These are phyloP conservation scores for Drosophila repletoides DNA, from an alignment of 1,140 invertebrate species.

Conservation along the genomic window DNA sequence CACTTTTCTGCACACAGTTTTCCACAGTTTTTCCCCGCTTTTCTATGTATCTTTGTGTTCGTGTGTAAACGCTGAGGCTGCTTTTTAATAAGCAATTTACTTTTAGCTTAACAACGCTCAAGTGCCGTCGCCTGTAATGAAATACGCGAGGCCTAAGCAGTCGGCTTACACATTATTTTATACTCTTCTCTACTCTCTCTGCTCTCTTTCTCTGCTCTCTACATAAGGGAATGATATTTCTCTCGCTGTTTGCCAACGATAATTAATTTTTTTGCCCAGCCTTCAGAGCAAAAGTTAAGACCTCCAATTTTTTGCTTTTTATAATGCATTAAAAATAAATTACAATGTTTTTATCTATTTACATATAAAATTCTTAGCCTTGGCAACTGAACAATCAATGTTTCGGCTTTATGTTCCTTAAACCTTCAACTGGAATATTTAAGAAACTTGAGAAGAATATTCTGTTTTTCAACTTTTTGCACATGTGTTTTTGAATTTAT, in stretches of 20 bases:
- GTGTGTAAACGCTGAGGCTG: slow-evolving; percentile 39
- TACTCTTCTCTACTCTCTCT: neutral
- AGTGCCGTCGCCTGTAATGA: slow-evolving; percentile 64
- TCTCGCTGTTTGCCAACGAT: slow-evolving; percentile 63
- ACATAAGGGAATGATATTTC: neutral
- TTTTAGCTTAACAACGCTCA: slow-evolving; percentile 72
- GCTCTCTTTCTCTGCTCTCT: neutral
- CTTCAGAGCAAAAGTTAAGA: slow-evolving; percentile 47
- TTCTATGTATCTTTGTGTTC: neutral
- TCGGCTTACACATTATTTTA: slow-evolving; percentile 40
- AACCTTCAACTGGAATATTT: no score
- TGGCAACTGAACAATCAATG: no score
- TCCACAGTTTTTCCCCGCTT: neutral
- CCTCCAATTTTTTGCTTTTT: slow-evolving; percentile 60
- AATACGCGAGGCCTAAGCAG: slow-evolving; percentile 55
- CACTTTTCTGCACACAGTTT: no score
- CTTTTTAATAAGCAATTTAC: slow-evolving; percentile 81
- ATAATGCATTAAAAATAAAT: slow-evolving; percentile 74
- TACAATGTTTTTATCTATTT: slow-evolving; percentile 42
- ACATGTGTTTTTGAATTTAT: no score
- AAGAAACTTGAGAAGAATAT: no score
- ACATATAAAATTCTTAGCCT: neutral
- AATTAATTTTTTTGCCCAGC: slow-evolving; percentile 70
- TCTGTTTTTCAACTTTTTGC: no score
- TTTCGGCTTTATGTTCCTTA: no score